Conservation (phyloP, 2,888 invertebrate species). For the Spilarctia lutea region DNA sequence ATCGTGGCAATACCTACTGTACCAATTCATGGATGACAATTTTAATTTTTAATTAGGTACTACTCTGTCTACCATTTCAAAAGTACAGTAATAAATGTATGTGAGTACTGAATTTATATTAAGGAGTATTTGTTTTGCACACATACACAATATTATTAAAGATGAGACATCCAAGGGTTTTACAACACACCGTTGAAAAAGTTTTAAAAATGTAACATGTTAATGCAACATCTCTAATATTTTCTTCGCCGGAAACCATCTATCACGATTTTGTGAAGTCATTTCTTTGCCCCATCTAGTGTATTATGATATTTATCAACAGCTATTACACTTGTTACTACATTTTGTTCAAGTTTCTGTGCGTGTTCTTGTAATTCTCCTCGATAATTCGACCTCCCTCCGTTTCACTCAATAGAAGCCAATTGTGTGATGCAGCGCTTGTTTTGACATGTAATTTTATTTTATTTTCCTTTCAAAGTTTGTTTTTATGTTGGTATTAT, state of each 20-base stretch:
- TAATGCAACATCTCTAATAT: conserved; percentile 1
- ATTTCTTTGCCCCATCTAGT: conserved; percentile 53
- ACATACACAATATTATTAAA: background rate
- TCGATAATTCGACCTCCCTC: conserved; percentile 70
- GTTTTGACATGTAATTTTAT: conserved; percentile 71
- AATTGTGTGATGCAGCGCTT: conserved; percentile 71
- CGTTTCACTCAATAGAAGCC: conserved; percentile 68
- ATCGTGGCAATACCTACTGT: background rate
- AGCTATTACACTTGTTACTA: conserved; percentile 58
- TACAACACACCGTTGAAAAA: background rate
- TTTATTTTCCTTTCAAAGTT: conserved; percentile 59
- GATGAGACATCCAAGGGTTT: background rate
- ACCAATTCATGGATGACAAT: background rate
- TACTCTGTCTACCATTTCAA: background rate
- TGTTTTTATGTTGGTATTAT: conserved; percentile 37
- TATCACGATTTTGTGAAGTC: background rate
- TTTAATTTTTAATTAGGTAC: background rate
- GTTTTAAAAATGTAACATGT: background rate
- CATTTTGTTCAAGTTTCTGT: conserved; percentile 54
- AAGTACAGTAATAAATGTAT: too few species aligned
- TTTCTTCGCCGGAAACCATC: conserved; percentile 13
- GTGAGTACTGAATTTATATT: background rate
- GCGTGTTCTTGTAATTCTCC: conserved; percentile 71
- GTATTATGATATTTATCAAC: conserved; percentile 21
- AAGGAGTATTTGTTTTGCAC: background rate